Evolutionary conservation across 2,888 invertebrate species (phyloP).

Genomic region (Xestia c-nigrum): DNA sequence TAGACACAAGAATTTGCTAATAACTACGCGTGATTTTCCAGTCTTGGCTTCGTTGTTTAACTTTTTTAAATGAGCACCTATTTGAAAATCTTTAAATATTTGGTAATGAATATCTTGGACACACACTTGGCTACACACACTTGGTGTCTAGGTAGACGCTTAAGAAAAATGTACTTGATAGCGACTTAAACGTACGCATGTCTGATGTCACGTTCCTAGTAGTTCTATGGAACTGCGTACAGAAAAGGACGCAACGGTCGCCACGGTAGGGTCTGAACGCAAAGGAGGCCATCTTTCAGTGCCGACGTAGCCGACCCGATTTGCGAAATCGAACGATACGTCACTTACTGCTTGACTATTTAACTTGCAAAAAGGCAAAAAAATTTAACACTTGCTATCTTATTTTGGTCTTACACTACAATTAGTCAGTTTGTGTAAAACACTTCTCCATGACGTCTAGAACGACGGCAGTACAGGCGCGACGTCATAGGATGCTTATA

Average conservation of each 20-base stretch:
- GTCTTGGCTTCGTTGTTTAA: not conserved
- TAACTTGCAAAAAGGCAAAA: not conserved
- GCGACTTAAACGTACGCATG: not conserved
- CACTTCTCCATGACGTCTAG: not conserved
- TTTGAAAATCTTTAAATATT: not conserved
- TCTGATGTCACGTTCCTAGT: not conserved
- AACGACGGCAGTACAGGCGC: not conserved
- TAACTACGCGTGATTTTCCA: not conserved
- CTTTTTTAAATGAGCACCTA: not conserved
- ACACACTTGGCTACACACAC: not conserved
- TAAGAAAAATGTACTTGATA: not conserved
- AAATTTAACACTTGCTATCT: not conserved
- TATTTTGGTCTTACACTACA: too few relatives aligned
- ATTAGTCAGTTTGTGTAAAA: conserved; percentile 1
- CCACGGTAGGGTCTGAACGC: too few relatives aligned
- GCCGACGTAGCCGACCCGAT: conserved; percentile 19
- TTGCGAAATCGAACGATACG: not conserved
- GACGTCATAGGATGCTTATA: not conserved
- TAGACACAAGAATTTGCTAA: conserved; percentile 5
- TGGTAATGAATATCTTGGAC: not conserved
- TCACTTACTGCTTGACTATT: conserved; percentile 3
- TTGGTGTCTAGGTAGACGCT: not conserved
- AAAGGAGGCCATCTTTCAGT: not conserved
- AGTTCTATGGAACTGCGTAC: not conserved
- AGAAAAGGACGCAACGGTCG: too few relatives aligned